Evolutionary conservation across 2,113 vertebrate genomes (phyloP).

Genomic region (Mesembrinibis cayennensis): DNA sequence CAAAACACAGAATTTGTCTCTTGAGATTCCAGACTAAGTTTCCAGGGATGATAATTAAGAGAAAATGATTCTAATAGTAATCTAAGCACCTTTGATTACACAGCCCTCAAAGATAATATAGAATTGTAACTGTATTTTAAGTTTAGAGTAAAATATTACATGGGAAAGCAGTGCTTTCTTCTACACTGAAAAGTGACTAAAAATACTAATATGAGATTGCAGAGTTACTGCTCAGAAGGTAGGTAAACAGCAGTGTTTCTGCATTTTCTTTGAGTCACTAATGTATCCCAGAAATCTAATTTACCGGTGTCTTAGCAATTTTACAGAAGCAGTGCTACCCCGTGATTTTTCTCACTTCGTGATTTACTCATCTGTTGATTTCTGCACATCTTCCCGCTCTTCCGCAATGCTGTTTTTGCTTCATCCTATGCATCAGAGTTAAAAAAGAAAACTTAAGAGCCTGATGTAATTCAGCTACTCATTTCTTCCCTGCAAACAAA

Average conservation of each 20-base stretch:
- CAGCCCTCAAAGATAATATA: not conserved
- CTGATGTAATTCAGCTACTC: not conserved
- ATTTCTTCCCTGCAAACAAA: not conserved
- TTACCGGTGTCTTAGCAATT: not conserved
- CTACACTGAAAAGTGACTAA: not conserved
- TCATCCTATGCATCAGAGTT: not conserved
- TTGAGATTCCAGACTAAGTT: not conserved
- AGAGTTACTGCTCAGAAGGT: not conserved
- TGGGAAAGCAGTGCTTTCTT: not conserved
- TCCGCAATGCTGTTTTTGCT: not conserved
- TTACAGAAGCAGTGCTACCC: not conserved
- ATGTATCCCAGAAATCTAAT: constrained; percentile 7
- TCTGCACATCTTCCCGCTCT: not conserved
- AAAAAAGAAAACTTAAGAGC: not conserved
- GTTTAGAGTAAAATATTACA: not conserved
- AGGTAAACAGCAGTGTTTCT: not conserved
- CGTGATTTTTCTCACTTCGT: not conserved
- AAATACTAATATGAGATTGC: not conserved
- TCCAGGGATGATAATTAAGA: not conserved
- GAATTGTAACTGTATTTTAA: not conserved
- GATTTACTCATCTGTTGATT: constrained; percentile 30
- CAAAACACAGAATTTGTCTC: not conserved
- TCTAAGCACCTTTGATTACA: not conserved
- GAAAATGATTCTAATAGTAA: not conserved
- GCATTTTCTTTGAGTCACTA: not conserved